These are phyloP conservation scores for Tridacna crocea DNA, from an alignment of 2,888 invertebrate species.

Conservation along the genomic window DNA sequence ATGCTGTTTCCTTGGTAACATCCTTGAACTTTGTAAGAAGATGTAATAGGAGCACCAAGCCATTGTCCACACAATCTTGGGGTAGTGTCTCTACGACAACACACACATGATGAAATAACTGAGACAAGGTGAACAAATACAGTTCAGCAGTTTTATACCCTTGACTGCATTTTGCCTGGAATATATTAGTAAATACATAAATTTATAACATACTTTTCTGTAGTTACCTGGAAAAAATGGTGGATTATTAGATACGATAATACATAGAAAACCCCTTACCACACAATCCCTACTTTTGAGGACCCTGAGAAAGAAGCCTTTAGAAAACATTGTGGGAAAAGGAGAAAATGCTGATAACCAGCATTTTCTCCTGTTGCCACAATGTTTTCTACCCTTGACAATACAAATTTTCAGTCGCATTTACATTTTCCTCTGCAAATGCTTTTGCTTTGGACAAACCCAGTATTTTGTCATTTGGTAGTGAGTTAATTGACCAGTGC, in stretches of 20 bases:
- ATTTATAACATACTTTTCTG: no score
- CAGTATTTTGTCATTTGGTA: no score
- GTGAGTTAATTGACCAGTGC: no score
- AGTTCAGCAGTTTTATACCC: constrained; percentile 12
- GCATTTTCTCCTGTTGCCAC: neutral
- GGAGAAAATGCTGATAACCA: neutral
- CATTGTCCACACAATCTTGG: constrained; percentile 20
- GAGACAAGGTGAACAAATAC: constrained; percentile 34
- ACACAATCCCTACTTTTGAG: neutral
- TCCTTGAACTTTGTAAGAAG: constrained; percentile 50
- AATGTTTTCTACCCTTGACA: no score
- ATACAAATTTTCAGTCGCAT: no score
- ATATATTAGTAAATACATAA: neutral
- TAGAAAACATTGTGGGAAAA: neutral
- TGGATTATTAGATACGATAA: neutral
- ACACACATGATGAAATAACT: constrained; percentile 55
- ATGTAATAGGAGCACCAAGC: constrained; percentile 47
- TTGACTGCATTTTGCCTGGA: constrained; percentile 24
- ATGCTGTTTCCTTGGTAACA: constrained; percentile 24
- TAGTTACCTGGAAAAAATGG: neutral
- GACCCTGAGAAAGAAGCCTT: neutral
- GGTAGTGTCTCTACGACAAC: constrained; percentile 30
- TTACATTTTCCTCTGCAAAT: no score
- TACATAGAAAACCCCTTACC: neutral
- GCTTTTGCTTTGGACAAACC: no score